Evolutionary conservation across 2,797 vertebrate species (phyloP).

Genomic region (Acanthis flammea): DNA sequence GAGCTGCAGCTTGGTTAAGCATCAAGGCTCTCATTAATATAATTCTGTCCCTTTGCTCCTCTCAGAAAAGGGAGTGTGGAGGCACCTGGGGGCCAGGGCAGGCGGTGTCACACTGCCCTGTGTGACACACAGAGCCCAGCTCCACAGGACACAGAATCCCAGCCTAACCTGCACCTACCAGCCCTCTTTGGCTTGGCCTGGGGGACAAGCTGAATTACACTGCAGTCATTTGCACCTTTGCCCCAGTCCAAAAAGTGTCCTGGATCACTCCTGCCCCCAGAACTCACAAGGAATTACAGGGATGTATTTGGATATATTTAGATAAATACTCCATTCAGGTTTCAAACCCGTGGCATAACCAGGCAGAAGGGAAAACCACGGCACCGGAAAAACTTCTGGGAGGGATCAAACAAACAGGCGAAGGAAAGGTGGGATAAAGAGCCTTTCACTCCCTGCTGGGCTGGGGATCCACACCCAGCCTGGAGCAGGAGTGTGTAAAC

Average conservation of each 20-base stretch:
- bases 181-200: background rate
- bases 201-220: background rate
- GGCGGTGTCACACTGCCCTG: background rate
- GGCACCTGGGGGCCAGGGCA: background rate
- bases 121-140: background rate
- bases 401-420: background rate
- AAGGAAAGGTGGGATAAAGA: conserved; percentile 17
- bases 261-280: background rate
- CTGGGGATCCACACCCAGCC: background rate
- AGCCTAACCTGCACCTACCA: background rate
- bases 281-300: background rate
- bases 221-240: background rate
- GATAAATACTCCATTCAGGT: conserved; percentile 51
- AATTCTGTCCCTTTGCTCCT: background rate
- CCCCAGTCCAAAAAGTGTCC: background rate
- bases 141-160: background rate
- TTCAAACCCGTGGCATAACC: background rate
- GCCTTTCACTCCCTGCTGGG: conserved; percentile 32
- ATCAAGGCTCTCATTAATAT: background rate
- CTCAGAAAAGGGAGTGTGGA: background rate
- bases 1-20: background rate
- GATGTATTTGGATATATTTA: background rate
- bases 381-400: conserved; percentile 30
- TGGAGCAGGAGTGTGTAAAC: accelerated
- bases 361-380: conserved; percentile 21